Evolutionary conservation across 2,888 invertebrate genomes (phyloP), one percentile per base, ranked within the genome.

Genomic region (Falcaria lacertinaria): DNA sequence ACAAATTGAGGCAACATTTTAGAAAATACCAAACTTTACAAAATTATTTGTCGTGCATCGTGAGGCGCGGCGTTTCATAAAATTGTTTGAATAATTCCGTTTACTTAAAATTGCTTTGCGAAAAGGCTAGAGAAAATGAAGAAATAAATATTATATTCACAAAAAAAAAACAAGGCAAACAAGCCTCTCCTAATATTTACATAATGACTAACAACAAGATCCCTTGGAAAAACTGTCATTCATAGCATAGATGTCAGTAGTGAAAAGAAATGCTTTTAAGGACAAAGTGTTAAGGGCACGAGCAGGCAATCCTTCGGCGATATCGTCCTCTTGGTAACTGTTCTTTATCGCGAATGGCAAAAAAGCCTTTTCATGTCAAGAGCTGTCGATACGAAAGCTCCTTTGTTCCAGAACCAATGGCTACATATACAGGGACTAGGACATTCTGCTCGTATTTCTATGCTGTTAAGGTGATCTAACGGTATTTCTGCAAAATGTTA

Each of bases 351-450:
- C 65, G 62, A 74, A 69, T 54, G 61, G 78, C 78, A 86, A 86
- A 86, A 85, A 86, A 83, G 84, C 80, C 72, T 87, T 88, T 85
- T 72, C 81, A 65, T 86, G 86, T 88, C 79, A 81, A 89, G 79
- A 65, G 80, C 71, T 72, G 76, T 79, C 77, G 85, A 80, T 72
- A 69, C 60, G 70, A 79, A 76, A 72, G 76, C 71, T 61, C 69
- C 74, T 84, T 87, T 86, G 85, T 86, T 81, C 80, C 65, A 62
- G 57, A 48, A 53, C 50, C 60, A 60, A 52, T 60, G 54, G 53
- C 54, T 57, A 55, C 47, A 54, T 48, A 50, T 47, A 58, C 52
- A 54, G 48, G 46, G 11, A 11, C 3, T 19, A n/a, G 22, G 22
- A 7, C 28, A 28, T 28, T 11, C 28, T 28, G 28, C 28, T 28